Base-by-base conservation (phyloP, 2,888 invertebrate genomes). In the Arge pagana region DNA sequence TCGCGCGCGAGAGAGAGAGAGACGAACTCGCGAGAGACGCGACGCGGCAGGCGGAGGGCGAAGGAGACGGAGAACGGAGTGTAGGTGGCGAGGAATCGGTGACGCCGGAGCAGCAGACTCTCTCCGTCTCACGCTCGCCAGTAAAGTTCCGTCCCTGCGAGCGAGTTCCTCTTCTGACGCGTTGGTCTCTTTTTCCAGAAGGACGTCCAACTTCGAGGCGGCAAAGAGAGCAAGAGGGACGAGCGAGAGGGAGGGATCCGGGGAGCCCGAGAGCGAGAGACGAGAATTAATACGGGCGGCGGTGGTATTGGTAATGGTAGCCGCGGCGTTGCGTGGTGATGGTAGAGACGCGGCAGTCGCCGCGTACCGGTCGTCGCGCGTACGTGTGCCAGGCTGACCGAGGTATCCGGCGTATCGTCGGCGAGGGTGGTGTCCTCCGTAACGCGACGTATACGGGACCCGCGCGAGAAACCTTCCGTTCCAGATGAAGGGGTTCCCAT, bases 381-480 rank as follows among this genome's bases (percentile, higher is more conserved):
- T 19, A 19, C 39, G 15, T 3, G 15, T 19, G 18, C 11, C 7
- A 10, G 15, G n/a, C 39, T 11, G 8, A 19, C 15, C 19, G 10
- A 8, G 18, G 8, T 39, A 10, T 18, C 43, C 18, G 18, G 42
- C 37, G 36, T 13, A 11, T 13, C 13, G 31, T 43, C 10, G 37
- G 48, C 36, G 36, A 35, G 40, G 51, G 51, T 41, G 36, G 42
- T 35, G 41, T 43, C 42, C 35, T 43, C 39, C 18, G 11, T 15
- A 4, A 39, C n/a, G 19, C 19, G 16, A 2, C 39, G 58, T 54
- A 51, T 55, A 41, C n/a, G 6, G 37, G 48, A 45, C 48, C 48
- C 51, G 54, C 54, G 58, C 53, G 58, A 58, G 54, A 57, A 57
- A 52, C 58, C 37, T 21, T 33, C 13, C 33, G 40, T 33, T 40